A percentile compares a stretch with the other conserved stretches of the same genome.
phyloP scores from a whole-genome alignment of 1,140 invertebrate species.

The Plodia interpunctella region DNA sequence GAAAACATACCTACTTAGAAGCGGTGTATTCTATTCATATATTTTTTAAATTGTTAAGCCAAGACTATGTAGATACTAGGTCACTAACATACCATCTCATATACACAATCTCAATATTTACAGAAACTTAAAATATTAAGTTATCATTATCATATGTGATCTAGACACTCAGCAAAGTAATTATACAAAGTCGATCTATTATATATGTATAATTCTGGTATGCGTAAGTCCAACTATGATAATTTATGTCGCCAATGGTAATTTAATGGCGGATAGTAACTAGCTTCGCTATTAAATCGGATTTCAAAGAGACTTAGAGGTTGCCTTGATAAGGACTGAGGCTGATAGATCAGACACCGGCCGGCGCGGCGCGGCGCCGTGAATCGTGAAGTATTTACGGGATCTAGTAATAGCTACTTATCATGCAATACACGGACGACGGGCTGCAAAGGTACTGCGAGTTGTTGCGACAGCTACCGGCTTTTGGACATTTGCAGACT shows the following conservation, averaged over 20 bases:
- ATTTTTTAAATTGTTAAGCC: too few relatives aligned
- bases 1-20: too few relatives aligned
- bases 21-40: too few relatives aligned
- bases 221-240: not conserved
- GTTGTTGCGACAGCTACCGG: slow-evolving; percentile 56
- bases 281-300: slow-evolving; percentile 33
- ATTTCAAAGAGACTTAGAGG: slow-evolving; percentile 24
- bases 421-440: slow-evolving; percentile 47
- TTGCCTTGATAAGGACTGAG: slow-evolving; percentile 42
- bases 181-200: not conserved
- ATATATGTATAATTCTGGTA: not conserved
- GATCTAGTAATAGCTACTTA: slow-evolving; percentile 28
- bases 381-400: slow-evolving; percentile 16
- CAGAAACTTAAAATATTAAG: too few relatives aligned
- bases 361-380: slow-evolving; percentile 22
- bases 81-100: too few relatives aligned
- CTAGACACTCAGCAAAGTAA: not conserved
- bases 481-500: slow-evolving; percentile 30
- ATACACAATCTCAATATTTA: too few relatives aligned
- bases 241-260: slow-evolving; percentile 29
- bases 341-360: slow-evolving; percentile 30
- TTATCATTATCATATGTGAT: too few relatives aligned
- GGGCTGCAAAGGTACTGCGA: slow-evolving; percentile 31
- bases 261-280: slow-evolving; percentile 34
- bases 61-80: too few relatives aligned